Percentiles rank a stretch among this genome's conserved stretches.
phyloP scores from a whole-genome alignment of 2,888 invertebrate species.

The Phania funesta region DNA sequence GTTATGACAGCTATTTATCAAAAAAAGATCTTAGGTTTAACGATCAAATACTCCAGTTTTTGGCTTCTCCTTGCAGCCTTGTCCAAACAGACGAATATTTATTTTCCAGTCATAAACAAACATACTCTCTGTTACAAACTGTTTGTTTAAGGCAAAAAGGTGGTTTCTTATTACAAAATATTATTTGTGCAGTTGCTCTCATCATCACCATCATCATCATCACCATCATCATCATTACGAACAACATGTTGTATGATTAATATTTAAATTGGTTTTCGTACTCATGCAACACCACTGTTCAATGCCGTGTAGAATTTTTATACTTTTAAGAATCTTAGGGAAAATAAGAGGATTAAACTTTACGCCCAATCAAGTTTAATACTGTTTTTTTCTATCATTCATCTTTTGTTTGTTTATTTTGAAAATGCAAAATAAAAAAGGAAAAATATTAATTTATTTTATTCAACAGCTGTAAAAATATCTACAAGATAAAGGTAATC shows the following conservation, averaged over 20 bases:
- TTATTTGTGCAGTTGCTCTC: too few relatives aligned
- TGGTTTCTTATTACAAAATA: constrained; percentile 15
- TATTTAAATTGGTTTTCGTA: constrained; percentile 40
- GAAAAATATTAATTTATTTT: constrained; percentile 1
- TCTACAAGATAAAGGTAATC: background rate
- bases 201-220: background rate
- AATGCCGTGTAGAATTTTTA: constrained; percentile 48
- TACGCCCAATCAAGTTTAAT: constrained; percentile 54
- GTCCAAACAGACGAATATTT: background rate
- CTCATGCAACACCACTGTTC: constrained; percentile 22
- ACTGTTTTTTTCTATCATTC: background rate
- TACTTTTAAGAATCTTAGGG: constrained; percentile 45
- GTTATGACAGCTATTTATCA: too few relatives aligned
- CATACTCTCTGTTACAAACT: too few relatives aligned
- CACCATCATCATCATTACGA: constrained; percentile 3
- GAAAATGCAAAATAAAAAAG: background rate
- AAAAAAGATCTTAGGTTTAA: background rate
- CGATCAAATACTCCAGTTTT: background rate
- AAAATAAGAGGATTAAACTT: constrained; percentile 59
- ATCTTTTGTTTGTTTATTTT: background rate
- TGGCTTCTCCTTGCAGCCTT: too few relatives aligned
- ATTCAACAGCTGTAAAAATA: constrained; percentile 23
- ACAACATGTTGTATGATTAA: constrained; percentile 35
- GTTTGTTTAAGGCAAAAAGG: constrained; percentile 14
- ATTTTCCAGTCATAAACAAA: background rate